These are phyloP conservation scores for Leptopilina myrica DNA, from an alignment of 2,888 invertebrate species.

Conservation along the genomic window DNA sequence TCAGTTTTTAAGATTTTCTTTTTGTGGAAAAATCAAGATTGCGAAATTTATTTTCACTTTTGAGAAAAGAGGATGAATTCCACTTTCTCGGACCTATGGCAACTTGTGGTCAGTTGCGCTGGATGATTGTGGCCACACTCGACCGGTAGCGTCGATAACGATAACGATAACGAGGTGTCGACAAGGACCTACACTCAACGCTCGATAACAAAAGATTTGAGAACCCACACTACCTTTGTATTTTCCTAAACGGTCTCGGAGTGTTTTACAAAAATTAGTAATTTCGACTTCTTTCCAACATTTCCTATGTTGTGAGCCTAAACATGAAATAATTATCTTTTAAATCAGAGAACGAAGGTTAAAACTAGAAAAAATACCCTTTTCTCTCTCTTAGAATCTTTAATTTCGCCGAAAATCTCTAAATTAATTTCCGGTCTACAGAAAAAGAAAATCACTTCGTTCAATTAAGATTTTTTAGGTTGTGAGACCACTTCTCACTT, in stretches of 20 bases:
- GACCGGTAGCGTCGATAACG: conserved; percentile 64
- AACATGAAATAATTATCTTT: too few relatives aligned
- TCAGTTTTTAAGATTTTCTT: too few relatives aligned
- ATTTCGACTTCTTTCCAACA: too few relatives aligned
- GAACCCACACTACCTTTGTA: background rate
- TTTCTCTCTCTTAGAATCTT: too few relatives aligned
- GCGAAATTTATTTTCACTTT: background rate
- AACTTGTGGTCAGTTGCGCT: conserved; percentile 61
- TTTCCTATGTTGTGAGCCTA: too few relatives aligned
- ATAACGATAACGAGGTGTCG: conserved; percentile 38
- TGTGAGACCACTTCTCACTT: conserved; percentile 35
- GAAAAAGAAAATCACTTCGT: background rate
- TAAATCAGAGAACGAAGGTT: too few relatives aligned
- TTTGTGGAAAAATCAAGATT: background rate
- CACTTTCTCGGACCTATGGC: background rate
- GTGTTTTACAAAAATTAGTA: too few relatives aligned
- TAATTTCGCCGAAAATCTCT: too few relatives aligned
- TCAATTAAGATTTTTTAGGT: background rate
- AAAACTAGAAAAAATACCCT: too few relatives aligned
- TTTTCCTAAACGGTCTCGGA: too few relatives aligned
- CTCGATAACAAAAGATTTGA: conserved; percentile 28
- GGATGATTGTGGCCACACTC: conserved; percentile 66
- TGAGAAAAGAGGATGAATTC: too few relatives aligned
- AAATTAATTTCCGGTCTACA: background rate
- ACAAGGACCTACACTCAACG: conserved; percentile 27